A percentile compares a stretch with the other conserved stretches of the same genome.
phyloP scores from a whole-genome alignment of 2,888 invertebrate genomes.

The Callyntrura guangdongensis region DNA sequence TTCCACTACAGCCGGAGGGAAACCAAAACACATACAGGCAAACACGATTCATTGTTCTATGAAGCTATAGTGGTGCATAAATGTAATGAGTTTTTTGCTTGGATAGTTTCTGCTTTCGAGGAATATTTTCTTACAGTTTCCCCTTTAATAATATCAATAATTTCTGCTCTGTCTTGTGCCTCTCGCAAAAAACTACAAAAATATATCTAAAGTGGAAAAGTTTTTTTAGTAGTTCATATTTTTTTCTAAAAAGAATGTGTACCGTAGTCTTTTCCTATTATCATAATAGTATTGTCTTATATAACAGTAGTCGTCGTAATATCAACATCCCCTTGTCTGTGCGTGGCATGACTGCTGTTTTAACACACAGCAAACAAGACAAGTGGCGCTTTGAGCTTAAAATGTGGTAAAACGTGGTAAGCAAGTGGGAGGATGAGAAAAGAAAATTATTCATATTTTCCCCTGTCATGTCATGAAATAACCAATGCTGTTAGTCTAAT shows the following conservation, averaged over 20 bases:
- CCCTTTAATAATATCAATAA: constrained; percentile 39
- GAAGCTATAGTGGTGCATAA: constrained; percentile 23
- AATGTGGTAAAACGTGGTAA: no score
- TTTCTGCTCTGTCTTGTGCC: constrained; percentile 15
- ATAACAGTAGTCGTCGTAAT: no score
- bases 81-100: constrained; percentile 40
- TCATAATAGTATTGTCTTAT: no score
- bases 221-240: not conserved
- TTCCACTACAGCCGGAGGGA: constrained; percentile 20
- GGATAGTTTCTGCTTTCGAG: constrained; percentile 8
- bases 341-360: no score
- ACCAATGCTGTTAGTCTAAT: no score
- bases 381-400: no score
- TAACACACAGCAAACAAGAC: no score
- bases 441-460: no score
- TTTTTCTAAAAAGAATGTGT: not conserved
- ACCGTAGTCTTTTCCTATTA: not conserved
- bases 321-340: no score
- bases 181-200: no score
- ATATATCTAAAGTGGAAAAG: not conserved
- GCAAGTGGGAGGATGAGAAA: no score
- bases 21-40: constrained; percentile 12
- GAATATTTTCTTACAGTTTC: constrained; percentile 8
- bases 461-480: no score
- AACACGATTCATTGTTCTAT: not conserved